These are phyloP conservation scores for Petrocephalus sullivani DNA, from an alignment of 2,797 vertebrate species.

Conservation along the genomic window DNA sequence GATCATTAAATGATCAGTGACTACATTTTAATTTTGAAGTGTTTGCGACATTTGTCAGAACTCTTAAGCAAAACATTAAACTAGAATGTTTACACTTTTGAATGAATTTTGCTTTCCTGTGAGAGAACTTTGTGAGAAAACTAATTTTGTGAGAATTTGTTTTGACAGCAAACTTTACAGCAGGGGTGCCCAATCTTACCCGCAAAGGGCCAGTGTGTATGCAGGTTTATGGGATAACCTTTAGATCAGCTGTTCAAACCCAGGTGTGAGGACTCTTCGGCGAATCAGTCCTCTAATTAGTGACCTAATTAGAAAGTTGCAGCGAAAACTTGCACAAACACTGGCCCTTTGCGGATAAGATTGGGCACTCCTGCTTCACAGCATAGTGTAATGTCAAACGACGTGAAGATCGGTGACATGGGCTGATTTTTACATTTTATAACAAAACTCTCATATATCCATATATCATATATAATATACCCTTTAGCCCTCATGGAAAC, in stretches of 20 bases:
- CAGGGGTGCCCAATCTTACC: too few relatives aligned
- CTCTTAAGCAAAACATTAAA: slow-evolving; percentile 16
- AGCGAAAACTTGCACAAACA: too few relatives aligned
- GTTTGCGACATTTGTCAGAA: slow-evolving; percentile 12
- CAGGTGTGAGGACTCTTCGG: too few relatives aligned
- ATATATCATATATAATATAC: not conserved
- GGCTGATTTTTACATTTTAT: not conserved
- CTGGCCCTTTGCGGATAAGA: not conserved
- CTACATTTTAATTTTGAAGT: slow-evolving; percentile 41
- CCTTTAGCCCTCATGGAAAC: not conserved
- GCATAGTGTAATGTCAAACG: not conserved
- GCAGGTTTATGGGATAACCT: too few relatives aligned
- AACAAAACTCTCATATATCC: not conserved
- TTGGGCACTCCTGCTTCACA: not conserved
- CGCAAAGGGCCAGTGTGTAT: too few relatives aligned
- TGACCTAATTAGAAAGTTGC: too few relatives aligned
- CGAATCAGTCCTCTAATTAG: too few relatives aligned
- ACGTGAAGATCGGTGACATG: not conserved
- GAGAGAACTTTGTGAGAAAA: not conserved
- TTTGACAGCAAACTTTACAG: not conserved
- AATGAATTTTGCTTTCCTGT: slow-evolving; percentile 16
- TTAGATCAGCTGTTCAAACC: too few relatives aligned
- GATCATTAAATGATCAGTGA: slow-evolving; percentile 75
- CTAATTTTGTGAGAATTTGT: not conserved
- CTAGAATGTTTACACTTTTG: slow-evolving; percentile 17